A percentile compares a stretch with the other conserved stretches of the same genome.
Conservation (phyloP, 2,888 invertebrate species). For the Eucera pruinosa region DNA sequence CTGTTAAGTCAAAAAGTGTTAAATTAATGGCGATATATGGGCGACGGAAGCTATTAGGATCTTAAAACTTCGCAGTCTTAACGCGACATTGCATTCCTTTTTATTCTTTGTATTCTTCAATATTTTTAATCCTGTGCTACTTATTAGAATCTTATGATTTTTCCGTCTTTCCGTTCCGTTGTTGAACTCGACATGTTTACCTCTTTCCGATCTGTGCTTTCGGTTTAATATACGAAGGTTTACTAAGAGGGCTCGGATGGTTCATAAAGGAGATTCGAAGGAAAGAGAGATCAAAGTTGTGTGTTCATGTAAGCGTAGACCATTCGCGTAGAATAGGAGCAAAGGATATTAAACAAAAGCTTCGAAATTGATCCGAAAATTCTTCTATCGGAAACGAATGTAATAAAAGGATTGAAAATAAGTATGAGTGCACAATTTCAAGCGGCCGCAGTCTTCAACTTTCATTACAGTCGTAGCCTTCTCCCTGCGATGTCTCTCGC, state of each 20-base stretch:
- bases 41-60: too few species aligned
- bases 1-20: too few species aligned
- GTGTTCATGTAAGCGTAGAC: neutral
- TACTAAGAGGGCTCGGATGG: slow-evolving; percentile 10
- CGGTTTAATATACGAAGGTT: slow-evolving; percentile 34
- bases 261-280: slow-evolving; percentile 15
- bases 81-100: too few species aligned
- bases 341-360: neutral
- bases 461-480: slow-evolving; percentile 1
- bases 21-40: too few species aligned
- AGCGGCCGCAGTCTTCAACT: neutral
- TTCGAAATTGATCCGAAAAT: slow-evolving; percentile 1
- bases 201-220: slow-evolving; percentile 3
- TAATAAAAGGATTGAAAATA: neutral
- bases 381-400: too few species aligned
- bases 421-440: neutral
- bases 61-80: too few species aligned
- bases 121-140: too few species aligned
- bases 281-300: slow-evolving; percentile 26
- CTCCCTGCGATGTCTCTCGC: neutral
- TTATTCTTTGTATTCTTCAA: too few species aligned
- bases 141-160: neutral
- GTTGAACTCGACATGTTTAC: slow-evolving; percentile 1
- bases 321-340: neutral
- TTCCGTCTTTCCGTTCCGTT: neutral